phyloP scores from a whole-genome alignment of 2,888 invertebrate species.

The Torymus texanus region DNA sequence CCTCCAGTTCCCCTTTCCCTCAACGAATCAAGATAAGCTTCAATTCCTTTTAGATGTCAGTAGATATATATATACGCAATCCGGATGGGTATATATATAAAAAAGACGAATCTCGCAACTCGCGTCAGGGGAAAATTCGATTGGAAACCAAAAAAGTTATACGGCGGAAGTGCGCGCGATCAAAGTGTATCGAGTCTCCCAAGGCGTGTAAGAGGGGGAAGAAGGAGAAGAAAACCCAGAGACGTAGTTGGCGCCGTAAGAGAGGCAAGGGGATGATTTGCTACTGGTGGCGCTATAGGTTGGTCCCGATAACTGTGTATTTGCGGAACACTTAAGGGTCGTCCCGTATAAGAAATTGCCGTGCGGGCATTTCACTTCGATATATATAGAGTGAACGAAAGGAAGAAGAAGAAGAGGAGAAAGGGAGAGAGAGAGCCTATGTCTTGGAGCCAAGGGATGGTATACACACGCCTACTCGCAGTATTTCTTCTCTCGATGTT shows the following conservation, averaged over 20 bases:
- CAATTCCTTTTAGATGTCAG: too few relatives aligned
- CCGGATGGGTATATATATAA: too few relatives aligned
- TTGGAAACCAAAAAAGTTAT: not conserved
- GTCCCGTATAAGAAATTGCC: slow-evolving; percentile 5
- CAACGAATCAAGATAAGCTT: too few relatives aligned
- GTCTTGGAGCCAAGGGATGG: too few relatives aligned
- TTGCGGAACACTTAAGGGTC: slow-evolving; percentile 8
- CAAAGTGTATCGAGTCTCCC: not conserved
- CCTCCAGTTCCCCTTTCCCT: too few relatives aligned
- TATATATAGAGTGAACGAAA: too few relatives aligned
- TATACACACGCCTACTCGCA: not conserved
- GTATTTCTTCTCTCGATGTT: not conserved
- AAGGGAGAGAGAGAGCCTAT: too few relatives aligned
- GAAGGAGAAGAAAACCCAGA: not conserved
- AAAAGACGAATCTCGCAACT: not conserved
- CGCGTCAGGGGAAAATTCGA: not conserved
- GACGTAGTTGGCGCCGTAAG: too few relatives aligned
- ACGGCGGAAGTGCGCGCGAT: not conserved
- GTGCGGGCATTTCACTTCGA: not conserved
- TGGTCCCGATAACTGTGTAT: slow-evolving; percentile 3
- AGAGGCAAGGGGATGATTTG: too few relatives aligned
- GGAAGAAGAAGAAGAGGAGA: not conserved
- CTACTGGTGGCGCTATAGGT: not conserved
- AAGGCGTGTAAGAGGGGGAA: not conserved
- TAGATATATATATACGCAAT: too few relatives aligned